Percentiles rank a stretch among this genome's conserved stretches.
Conservation (phyloP, 53 echinoderm and acorn worm species). For the Henricia sp. region DNA sequence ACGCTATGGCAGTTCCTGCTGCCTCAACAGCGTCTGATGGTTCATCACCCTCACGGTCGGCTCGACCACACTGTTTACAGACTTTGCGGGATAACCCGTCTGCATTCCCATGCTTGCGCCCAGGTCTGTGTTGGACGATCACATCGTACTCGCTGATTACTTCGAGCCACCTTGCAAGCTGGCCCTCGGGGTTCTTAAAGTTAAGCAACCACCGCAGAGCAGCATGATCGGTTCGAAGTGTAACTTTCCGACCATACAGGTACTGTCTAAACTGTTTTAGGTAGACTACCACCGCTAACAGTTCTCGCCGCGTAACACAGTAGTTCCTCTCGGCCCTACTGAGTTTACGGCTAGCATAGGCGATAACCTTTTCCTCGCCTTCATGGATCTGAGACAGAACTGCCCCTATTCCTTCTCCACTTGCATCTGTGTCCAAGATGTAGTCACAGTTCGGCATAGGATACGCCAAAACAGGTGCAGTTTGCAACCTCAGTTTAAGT, state of each 20-base stretch:
- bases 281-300: neutral
- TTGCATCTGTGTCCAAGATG: slow-evolving; percentile 13
- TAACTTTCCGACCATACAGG: neutral
- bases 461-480: slow-evolving; percentile 40
- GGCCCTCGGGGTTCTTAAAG: slow-evolving; percentile 1
- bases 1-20: too few species aligned
- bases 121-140: neutral
- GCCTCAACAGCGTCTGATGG: neutral
- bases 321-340: neutral
- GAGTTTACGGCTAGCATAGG: neutral
- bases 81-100: neutral
- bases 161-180: too few species aligned
- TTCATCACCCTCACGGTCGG: neutral
- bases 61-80: neutral
- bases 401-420: slow-evolving; percentile 7
- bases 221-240: neutral
- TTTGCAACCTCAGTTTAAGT: slow-evolving; percentile 16
- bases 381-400: neutral
- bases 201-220: neutral
- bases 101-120: too few species aligned
- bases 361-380: neutral
- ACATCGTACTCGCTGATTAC: neutral
- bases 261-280: neutral
- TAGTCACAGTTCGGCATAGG: slow-evolving; percentile 1
- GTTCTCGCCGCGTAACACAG: neutral